Evolutionary conservation across 2,113 vertebrate species (phyloP).

Genomic region (Mastomys natalensis): DNA sequence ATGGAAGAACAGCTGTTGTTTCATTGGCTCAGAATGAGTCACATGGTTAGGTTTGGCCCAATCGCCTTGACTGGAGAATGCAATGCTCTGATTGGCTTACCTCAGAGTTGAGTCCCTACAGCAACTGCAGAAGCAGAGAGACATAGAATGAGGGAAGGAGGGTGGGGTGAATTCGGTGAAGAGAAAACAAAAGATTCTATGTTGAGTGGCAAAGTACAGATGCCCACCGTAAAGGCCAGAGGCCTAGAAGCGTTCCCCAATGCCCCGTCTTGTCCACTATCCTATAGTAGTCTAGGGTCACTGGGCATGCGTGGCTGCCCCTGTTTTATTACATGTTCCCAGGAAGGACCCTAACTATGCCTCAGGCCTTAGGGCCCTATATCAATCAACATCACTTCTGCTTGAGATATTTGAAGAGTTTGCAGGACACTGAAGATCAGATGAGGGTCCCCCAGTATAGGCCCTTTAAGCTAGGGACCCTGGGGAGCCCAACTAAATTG

Average conservation of each 20-base stretch:
- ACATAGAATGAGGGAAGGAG: neutral
- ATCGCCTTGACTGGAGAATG: neutral
- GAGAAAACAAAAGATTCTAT: neutral
- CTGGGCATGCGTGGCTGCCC: neutral
- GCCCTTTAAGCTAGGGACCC: neutral
- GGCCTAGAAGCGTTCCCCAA: neutral
- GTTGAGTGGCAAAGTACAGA: neutral
- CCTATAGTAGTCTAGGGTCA: neutral
- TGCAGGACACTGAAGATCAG: neutral
- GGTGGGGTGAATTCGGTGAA: neutral
- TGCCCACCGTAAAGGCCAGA: neutral
- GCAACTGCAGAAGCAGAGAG: neutral
- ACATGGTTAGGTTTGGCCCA: neutral
- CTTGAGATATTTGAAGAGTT: neutral
- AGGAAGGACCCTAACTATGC: neutral
- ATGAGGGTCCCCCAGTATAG: neutral
- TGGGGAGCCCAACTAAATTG: neutral
- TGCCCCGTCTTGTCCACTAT: neutral
- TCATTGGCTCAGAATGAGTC: neutral
- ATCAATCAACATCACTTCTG: neutral
- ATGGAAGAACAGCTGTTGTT: neutral
- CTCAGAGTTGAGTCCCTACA: neutral
- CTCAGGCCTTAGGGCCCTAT: neutral
- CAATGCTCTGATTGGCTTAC: neutral
- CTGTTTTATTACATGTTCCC: neutral